phyloP scores from a whole-genome alignment of 2,113 vertebrate species.

The Podiceps cristatus region DNA sequence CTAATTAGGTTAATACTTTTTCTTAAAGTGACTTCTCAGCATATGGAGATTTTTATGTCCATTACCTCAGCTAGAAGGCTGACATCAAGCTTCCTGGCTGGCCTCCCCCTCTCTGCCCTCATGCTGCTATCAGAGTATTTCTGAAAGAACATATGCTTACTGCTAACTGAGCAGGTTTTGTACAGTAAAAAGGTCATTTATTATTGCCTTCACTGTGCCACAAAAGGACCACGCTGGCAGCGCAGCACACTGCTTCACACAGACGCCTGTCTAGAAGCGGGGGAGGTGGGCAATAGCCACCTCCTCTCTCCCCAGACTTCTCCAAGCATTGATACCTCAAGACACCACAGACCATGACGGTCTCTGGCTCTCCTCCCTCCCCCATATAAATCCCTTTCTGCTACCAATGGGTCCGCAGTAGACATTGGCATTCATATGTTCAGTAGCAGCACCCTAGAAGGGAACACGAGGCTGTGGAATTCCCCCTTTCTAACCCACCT shows the following conservation, averaged over 20 bases:
- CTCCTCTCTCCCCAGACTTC: neutral
- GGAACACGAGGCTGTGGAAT: neutral
- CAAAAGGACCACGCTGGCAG: rapidly evolving
- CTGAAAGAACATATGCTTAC: neutral
- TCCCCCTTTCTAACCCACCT: neutral
- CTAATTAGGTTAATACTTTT: neutral
- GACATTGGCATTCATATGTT: rapidly evolving
- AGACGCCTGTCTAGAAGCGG: neutral
- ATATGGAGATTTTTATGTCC: neutral
- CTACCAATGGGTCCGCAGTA: neutral
- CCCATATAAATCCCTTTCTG: neutral
- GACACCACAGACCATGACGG: neutral
- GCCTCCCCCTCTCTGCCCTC: neutral
- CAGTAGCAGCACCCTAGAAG: neutral
- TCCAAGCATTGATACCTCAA: neutral
- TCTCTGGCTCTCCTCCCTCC: neutral
- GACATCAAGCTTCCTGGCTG: slow-evolving; percentile 33
- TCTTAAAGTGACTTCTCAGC: slow-evolving; percentile 8
- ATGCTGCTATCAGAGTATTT: neutral
- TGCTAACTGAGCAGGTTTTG: neutral
- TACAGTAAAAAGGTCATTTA: neutral
- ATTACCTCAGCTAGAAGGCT: slow-evolving; percentile 48
- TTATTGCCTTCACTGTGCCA: neutral
- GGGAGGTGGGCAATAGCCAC: neutral
- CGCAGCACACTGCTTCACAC: neutral